Evolutionary conservation across 2,888 invertebrate genomes (phyloP).

Genomic region (Ditula angustiorana): DNA sequence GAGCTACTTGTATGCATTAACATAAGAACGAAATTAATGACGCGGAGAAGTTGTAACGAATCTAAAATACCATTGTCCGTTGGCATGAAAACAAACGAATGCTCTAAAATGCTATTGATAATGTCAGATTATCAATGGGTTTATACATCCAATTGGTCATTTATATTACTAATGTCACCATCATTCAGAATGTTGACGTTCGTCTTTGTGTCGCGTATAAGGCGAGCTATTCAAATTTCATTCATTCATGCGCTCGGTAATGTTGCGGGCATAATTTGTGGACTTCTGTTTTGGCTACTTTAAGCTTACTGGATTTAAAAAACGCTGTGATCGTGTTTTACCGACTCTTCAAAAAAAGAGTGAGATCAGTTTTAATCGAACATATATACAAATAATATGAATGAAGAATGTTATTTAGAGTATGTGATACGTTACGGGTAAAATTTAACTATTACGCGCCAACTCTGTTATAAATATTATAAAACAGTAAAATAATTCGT

Average conservation of each 20-base stretch:
- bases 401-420: too few species aligned
- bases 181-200: slow-evolving; percentile 56
- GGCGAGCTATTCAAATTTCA: slow-evolving; percentile 35
- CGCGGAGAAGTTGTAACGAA: not conserved
- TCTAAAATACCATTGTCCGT: not conserved
- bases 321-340: too few species aligned
- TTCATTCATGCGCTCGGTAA: slow-evolving; percentile 22
- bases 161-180: slow-evolving; percentile 58
- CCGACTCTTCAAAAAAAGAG: too few species aligned
- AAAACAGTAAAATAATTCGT: too few species aligned
- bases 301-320: not conserved
- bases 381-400: too few species aligned
- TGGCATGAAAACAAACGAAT: slow-evolving; percentile 15
- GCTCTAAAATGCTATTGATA: slow-evolving; percentile 34
- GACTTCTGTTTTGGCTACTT: slow-evolving; percentile 32
- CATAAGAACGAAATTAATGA: slow-evolving; percentile 6
- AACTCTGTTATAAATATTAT: too few species aligned
- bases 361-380: too few species aligned
- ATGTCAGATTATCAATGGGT: slow-evolving; percentile 45
- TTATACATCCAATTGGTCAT: slow-evolving; percentile 51
- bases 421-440: too few species aligned
- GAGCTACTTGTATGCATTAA: not conserved
- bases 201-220: slow-evolving; percentile 51
- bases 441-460: too few species aligned
- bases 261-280: slow-evolving; percentile 5